phyloP scores from a whole-genome alignment of 2,113 vertebrate genomes.

The Sardina pilchardus region DNA sequence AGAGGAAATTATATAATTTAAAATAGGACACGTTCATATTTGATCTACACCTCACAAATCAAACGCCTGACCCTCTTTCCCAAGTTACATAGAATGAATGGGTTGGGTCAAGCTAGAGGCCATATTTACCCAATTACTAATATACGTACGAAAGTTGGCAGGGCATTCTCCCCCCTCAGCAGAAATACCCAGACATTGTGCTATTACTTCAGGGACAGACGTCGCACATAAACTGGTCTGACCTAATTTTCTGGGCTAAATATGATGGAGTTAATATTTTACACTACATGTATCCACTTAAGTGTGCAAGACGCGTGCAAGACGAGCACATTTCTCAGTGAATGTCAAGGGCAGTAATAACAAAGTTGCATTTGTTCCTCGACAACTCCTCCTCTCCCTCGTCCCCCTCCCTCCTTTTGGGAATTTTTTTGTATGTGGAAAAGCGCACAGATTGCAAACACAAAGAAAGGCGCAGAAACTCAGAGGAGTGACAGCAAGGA shows the following conservation, averaged over 20 bases:
- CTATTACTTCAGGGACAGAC: slow-evolving; percentile 66
- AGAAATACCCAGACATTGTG: neutral
- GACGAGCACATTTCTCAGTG: slow-evolving; percentile 58
- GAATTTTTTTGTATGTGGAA: slow-evolving; percentile 61
- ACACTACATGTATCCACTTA: slow-evolving; percentile 53
- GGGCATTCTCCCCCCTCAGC: neutral
- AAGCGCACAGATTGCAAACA: slow-evolving; percentile 48
- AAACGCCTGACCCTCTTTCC: slow-evolving; percentile 22
- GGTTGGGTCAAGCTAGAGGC: slow-evolving; percentile 19
- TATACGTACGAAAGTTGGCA: neutral
- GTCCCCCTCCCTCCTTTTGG: slow-evolving; percentile 17
- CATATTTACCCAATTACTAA: neutral
- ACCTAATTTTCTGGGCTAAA: slow-evolving; percentile 69
- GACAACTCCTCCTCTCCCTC: slow-evolving; percentile 37
- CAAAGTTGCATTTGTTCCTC: slow-evolving; percentile 56
- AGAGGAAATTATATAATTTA: slow-evolving; percentile 49
- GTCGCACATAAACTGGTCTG: slow-evolving; percentile 62
- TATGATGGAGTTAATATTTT: slow-evolving; percentile 69
- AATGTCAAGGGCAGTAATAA: slow-evolving; percentile 49
- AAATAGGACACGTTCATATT: slow-evolving; percentile 66
- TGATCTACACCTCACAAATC: slow-evolving; percentile 50
- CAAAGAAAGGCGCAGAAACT: slow-evolving; percentile 45
- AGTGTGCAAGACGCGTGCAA: slow-evolving; percentile 51
- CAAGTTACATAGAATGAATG: slow-evolving; percentile 33
- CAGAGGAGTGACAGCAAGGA: slow-evolving; percentile 65